Evolutionary conservation across 1,140 invertebrate species (phyloP), one percentile per base, ranked within the genome.

Genomic region (Trachymyrmex cornetzi): DNA sequence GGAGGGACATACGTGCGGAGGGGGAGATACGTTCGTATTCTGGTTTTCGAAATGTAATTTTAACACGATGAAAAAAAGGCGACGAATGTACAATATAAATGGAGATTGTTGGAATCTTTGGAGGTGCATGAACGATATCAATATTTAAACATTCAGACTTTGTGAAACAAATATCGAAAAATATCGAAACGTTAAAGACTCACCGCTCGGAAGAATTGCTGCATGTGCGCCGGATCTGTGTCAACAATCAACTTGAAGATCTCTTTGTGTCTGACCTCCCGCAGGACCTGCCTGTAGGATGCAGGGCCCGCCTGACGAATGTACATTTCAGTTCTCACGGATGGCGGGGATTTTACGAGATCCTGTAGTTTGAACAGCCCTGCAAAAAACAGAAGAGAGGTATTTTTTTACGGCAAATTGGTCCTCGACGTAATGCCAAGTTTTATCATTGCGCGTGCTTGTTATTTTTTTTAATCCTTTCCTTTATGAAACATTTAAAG

Each of bases 301-400:
- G 96, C 95, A 34, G 97, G 96, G 80, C 96, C 96, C 2, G 97
- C 97, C 94, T 98, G 97, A 57, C 98, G 96, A 79, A 98, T 98
- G 93, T 98, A 98, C 96, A 98, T 97, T 94, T 98, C 98, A 1
- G 97, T 97, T 82, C 96, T 96, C 53, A 96, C 88, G 19, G 97
- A 95, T 3, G 96, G 96, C 50, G 97, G 96, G n/a, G 96, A 96
- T 91, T 97, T 97, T 81, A 98, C 97, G 88, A 99, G 95, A 90
- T 98, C 97, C 94, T 99, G 97, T 4, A 99, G 96, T 93, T 98
- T 98, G 87, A 99, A 97, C 55, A 99, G 95, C 30, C 98, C 98
- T 99, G 95, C n/a, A 89, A 44, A 44, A 44, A 85, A 91, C 77
- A 91, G 24, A 85, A 67, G 27, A 67, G 14, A 74, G 38, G 61